Conservation (phyloP, 2,113 vertebrate species). For the Mesocricetus auratus region DNA sequence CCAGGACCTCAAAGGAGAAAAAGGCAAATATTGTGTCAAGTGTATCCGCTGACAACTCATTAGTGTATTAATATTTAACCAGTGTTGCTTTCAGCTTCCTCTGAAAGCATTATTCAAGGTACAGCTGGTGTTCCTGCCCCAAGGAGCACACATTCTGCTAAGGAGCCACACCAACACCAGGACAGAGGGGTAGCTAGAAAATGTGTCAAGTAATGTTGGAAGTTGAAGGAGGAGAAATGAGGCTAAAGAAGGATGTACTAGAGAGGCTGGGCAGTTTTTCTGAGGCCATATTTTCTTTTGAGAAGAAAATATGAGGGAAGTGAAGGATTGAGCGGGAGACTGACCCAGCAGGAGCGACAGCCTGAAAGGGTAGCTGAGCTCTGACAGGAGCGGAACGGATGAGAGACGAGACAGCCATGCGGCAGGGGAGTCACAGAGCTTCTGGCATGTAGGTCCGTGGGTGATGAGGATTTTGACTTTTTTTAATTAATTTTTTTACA, state of each 20-base stretch:
- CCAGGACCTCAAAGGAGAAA: conserved; percentile 6
- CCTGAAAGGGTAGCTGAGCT: background rate
- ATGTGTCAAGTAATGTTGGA: background rate
- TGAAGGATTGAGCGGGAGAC: background rate
- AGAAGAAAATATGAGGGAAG: background rate
- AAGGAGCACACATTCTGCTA: background rate
- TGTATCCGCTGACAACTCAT: background rate
- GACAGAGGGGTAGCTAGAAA: background rate
- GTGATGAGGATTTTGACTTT: background rate
- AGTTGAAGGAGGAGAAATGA: background rate
- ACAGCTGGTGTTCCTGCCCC: background rate
- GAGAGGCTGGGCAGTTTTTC: background rate
- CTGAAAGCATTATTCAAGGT: background rate
- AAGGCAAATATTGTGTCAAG: background rate
- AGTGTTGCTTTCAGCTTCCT: background rate
- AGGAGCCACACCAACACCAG: background rate
- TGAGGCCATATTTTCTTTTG: background rate
- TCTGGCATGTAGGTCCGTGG: background rate
- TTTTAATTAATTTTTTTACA: too few species aligned
- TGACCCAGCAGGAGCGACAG: background rate
- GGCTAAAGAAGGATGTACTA: background rate
- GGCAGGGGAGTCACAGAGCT: background rate
- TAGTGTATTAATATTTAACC: background rate
- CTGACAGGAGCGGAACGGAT: background rate
- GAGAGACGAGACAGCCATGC: background rate